Conservation (phyloP, 2,888 invertebrate genomes). For the Sinohyriopsis cumingii region DNA sequence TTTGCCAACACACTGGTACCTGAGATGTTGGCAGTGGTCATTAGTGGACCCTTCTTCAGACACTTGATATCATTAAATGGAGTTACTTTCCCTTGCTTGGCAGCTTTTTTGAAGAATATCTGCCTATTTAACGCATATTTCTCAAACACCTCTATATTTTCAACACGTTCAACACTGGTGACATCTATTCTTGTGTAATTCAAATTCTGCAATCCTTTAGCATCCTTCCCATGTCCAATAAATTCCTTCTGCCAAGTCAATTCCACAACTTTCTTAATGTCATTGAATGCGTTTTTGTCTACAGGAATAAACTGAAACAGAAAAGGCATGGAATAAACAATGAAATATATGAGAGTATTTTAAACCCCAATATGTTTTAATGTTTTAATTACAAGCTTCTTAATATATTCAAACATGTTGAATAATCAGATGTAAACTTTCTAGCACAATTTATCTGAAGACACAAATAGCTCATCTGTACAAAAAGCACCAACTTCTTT, state of each 20-base stretch:
- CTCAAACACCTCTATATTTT: constrained; percentile 50
- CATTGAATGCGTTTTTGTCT: constrained; percentile 30
- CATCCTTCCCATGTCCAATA: constrained; percentile 54
- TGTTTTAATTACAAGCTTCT: too few relatives aligned
- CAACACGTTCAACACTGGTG: constrained; percentile 49
- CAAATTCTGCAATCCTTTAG: constrained; percentile 30
- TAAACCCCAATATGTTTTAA: too few relatives aligned
- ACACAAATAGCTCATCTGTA: too few relatives aligned
- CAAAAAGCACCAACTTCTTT: too few relatives aligned
- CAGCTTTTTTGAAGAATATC: constrained; percentile 38
- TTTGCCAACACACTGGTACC: constrained; percentile 6
- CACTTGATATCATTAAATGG: constrained; percentile 8
- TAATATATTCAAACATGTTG: too few relatives aligned
- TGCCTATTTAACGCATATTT: constrained; percentile 44
- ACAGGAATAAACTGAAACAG: constrained; percentile 16
- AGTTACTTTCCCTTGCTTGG: constrained; percentile 14
- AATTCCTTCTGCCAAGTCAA: constrained; percentile 42
- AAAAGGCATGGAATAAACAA: too few relatives aligned
- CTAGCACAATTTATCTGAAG: too few relatives aligned
- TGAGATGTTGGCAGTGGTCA: constrained; percentile 12
- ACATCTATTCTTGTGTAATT: constrained; percentile 41
- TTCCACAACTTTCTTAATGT: constrained; percentile 35
- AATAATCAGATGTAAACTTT: too few relatives aligned
- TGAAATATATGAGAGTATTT: too few relatives aligned
- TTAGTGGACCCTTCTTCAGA: constrained; percentile 20